A percentile compares a stretch with the other conserved stretches of the same genome.
phyloP scores from a whole-genome alignment of 2,113 vertebrate genomes.

The Triplophysa rosa region DNA sequence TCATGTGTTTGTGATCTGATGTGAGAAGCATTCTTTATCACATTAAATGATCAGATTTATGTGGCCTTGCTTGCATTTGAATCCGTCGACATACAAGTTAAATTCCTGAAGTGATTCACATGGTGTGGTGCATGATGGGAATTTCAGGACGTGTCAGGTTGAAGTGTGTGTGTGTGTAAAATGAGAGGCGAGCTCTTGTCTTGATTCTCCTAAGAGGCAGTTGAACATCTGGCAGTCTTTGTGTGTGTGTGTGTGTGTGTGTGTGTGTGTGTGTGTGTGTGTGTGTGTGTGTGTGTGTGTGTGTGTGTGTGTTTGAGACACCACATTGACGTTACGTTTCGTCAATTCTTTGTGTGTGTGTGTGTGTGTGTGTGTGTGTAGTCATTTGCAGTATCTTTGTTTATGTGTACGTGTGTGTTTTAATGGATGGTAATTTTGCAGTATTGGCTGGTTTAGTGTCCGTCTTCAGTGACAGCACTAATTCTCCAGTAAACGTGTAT shows the following conservation, averaged over 20 bases:
- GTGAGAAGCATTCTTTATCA: too few species aligned
- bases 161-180: slow-evolving; percentile 38
- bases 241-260: slow-evolving; percentile 54
- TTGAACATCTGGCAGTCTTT: slow-evolving; percentile 69
- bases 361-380: slow-evolving; percentile 32
- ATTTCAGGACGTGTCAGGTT: slow-evolving; percentile 6
- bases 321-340: slow-evolving; percentile 68
- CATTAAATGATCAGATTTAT: too few species aligned
- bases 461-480: slow-evolving; percentile 72
- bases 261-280: slow-evolving; percentile 57
- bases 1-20: too few species aligned
- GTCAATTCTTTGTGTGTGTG: slow-evolving; percentile 58
- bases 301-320: slow-evolving; percentile 59
- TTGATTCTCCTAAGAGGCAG: slow-evolving; percentile 60
- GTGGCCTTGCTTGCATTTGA: not conserved
- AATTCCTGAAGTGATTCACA: slow-evolving; percentile 12
- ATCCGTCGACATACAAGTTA: not conserved
- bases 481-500: slow-evolving; percentile 76
- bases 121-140: slow-evolving; percentile 9
- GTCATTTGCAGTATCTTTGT: slow-evolving; percentile 26
- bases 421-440: slow-evolving; percentile 38
- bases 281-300: slow-evolving; percentile 57
- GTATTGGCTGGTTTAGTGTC: slow-evolving; percentile 67
- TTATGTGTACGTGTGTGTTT: slow-evolving; percentile 32
- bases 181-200: slow-evolving; percentile 35